A percentile compares a stretch with the other conserved stretches of the same genome.
Evolutionary conservation across 2,797 vertebrate species (phyloP).

Genomic region (Thripadectes ignobilis): DNA sequence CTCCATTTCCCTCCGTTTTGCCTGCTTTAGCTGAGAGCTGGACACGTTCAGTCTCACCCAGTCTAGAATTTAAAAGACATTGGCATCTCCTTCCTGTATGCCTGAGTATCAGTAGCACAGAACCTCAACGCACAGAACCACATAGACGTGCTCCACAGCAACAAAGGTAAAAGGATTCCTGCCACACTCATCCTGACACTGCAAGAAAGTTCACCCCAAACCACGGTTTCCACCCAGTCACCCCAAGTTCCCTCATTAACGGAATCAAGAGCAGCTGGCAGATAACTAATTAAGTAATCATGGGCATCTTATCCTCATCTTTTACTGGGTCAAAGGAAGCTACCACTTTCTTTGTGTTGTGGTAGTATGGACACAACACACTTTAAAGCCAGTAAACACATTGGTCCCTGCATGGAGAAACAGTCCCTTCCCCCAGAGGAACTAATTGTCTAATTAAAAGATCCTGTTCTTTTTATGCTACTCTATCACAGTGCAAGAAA

Average conservation of each 20-base stretch:
- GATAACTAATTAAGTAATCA: not conserved
- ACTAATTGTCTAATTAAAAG: not conserved
- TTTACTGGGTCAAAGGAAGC: not conserved
- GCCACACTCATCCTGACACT: not conserved
- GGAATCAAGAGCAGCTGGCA: not conserved
- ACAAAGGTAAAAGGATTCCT: not conserved
- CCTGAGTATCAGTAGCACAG: not conserved
- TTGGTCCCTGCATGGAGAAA: not conserved
- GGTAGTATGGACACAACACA: not conserved
- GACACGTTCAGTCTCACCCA: not conserved
- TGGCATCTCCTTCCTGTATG: not conserved
- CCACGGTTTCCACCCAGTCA: not conserved
- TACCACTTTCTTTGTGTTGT: not conserved
- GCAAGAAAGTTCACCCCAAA: not conserved
- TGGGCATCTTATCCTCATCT: not conserved
- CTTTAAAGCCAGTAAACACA: not conserved
- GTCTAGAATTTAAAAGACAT: not conserved
- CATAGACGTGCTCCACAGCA: not conserved
- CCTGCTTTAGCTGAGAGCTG: not conserved
- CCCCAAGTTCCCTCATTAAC: not conserved
- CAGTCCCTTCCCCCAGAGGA: not conserved
- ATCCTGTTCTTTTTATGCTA: not conserved
- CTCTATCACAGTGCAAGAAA: not conserved
- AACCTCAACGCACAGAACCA: not conserved
- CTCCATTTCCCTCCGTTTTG: not conserved